Conservation (phyloP, 2,113 vertebrate genomes). For the Hippocampus comes region DNA sequence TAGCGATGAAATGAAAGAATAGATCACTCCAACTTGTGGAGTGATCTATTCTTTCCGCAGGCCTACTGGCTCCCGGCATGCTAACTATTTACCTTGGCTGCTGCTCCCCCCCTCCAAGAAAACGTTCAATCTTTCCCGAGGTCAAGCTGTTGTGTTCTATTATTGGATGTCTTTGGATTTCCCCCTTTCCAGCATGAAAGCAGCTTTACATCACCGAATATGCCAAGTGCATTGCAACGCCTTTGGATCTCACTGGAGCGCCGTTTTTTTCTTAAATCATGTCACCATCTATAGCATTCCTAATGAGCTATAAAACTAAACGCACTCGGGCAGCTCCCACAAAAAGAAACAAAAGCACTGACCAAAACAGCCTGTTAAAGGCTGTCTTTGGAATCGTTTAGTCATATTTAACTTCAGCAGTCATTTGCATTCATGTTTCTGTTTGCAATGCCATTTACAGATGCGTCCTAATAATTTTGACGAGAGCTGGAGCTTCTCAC, state of each 20-base stretch:
- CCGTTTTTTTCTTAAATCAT: slow-evolving; percentile 31
- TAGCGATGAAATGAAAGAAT: no score
- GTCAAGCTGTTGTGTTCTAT: slow-evolving; percentile 35
- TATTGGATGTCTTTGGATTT: slow-evolving; percentile 36
- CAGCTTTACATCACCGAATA: slow-evolving; percentile 5
- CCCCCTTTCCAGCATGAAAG: slow-evolving; percentile 32
- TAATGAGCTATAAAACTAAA: background rate
- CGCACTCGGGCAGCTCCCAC: background rate
- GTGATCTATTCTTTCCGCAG: background rate
- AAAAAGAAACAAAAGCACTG: background rate
- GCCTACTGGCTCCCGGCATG: background rate
- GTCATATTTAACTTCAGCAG: background rate
- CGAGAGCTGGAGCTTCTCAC: background rate
- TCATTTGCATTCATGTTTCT: background rate
- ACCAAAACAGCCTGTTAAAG: background rate
- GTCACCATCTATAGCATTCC: slow-evolving; percentile 40
- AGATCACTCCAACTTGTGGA: no score
- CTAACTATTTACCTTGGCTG: slow-evolving; percentile 25
- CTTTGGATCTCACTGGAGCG: slow-evolving; percentile 18
- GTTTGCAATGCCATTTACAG: background rate
- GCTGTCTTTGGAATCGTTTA: background rate
- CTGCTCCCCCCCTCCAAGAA: slow-evolving; percentile 11
- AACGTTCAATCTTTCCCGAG: slow-evolving; percentile 24
- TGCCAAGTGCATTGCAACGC: slow-evolving; percentile 16
- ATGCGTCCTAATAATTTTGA: background rate